Evolutionary conservation across 2,113 vertebrate genomes (phyloP).

Genomic region (Cervus canadensis): DNA sequence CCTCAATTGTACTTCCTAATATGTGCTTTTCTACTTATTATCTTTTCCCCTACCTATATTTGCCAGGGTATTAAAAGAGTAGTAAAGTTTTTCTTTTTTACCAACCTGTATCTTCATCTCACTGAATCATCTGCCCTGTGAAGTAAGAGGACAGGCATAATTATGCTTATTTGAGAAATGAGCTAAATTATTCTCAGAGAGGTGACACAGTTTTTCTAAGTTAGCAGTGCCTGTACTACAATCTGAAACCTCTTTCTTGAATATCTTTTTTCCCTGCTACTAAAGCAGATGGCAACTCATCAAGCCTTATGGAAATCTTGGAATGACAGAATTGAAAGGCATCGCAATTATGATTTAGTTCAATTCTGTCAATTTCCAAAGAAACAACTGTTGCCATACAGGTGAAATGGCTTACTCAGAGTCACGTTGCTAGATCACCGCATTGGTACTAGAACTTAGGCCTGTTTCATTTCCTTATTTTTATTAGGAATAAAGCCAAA

Average conservation of each 20-base stretch:
- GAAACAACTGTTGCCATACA: not conserved
- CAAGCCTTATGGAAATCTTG: not conserved
- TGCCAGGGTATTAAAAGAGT: not conserved
- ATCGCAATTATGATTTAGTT: not conserved
- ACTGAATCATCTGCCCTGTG: not conserved
- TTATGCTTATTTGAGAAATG: not conserved
- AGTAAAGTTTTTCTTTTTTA: not conserved
- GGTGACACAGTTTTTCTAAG: not conserved
- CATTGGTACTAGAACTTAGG: not conserved
- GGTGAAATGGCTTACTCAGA: not conserved
- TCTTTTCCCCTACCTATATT: not conserved
- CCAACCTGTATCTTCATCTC: not conserved
- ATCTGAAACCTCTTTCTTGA: not conserved
- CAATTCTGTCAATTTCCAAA: not conserved
- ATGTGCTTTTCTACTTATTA: not conserved
- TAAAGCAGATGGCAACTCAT: conserved; percentile 31
- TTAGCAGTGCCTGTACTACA: not conserved
- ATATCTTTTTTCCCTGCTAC: not conserved
- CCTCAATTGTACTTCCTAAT: not conserved
- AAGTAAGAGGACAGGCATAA: not conserved
- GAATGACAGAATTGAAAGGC: not conserved
- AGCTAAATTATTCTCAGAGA: not conserved
- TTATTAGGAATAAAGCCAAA: not conserved
- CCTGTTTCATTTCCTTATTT: not conserved
- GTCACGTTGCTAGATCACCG: not conserved